Evolutionary conservation across 2,797 vertebrate species (phyloP), one percentile per base, ranked within the genome.

Genomic region (Oreochromis grahami): DNA sequence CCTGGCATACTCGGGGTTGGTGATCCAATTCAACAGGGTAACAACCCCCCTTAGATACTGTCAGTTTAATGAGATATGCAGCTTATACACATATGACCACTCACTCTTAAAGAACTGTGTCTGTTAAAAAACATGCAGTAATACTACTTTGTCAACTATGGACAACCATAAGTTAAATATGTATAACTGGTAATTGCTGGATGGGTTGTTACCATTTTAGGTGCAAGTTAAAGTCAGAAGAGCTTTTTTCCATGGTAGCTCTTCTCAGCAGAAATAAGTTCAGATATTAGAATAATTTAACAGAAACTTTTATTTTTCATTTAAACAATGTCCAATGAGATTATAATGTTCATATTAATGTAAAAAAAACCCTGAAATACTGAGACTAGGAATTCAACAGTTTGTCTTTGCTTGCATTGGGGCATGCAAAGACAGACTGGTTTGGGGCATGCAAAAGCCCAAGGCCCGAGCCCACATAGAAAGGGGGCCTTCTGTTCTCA

Each of bases 41-140:
- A 90, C 86, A 53, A 21, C 15, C 12, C 13, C 24, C 41, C 12
- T 41, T 13, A 78, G 87, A 88, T 85, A 43, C 83, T 82, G 48
- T 85, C 58, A 10, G n/a, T 82, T 88, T 89, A 88, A 84, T 83
- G 82, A 83, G 80, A 85, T 56, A 43, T 43, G 48, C 36, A 65
- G n/a, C 41, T 24, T 63, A 48, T 78, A 68, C 41, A 78, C n/a
- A 88, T 58, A 90, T 58, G 81, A 83, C 58, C 34, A 55, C 63
- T 85, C 56, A 76, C 65, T 85, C 79, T 88, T 85, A 79, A 90
- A 86, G 78, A 85, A 41, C 84, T 3, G 1, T 82, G 81, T 84
- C 86, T 84, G 52, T 90, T 65, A 80, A 45, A 79, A 85, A 84
- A 24, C 65, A 68, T 77, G 81, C 55, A 84, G 72, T 51, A 80